Evolutionary conservation across 2,113 vertebrate species (phyloP).

Genomic region (Rhipidura dahli): DNA sequence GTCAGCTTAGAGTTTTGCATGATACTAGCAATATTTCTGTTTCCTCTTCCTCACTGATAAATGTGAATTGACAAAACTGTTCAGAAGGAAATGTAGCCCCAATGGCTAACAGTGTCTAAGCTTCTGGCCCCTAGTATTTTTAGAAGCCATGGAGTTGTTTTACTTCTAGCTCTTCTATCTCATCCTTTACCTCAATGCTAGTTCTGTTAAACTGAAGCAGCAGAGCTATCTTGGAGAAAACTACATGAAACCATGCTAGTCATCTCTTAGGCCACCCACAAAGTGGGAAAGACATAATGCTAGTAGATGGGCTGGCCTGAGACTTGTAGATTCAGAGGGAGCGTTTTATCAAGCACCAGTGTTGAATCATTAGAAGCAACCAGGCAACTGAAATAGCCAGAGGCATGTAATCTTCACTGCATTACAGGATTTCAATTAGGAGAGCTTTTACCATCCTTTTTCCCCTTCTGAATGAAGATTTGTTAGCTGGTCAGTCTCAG

Average conservation of each 20-base stretch:
- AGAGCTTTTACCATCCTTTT: background rate
- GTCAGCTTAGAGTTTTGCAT: background rate
- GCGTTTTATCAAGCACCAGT: background rate
- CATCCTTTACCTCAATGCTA: background rate
- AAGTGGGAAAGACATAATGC: background rate
- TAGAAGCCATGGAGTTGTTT: background rate
- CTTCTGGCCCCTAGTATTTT: background rate
- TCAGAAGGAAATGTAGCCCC: background rate
- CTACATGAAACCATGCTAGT: background rate
- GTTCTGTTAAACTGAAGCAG: background rate
- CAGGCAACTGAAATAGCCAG: slow-evolving; percentile 25
- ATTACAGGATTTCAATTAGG: background rate
- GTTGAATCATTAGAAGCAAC: background rate
- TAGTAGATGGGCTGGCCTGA: background rate
- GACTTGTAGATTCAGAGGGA: background rate
- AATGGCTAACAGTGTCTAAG: background rate
- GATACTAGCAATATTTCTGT: background rate
- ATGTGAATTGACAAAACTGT: background rate
- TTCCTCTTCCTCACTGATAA: background rate
- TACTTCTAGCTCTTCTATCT: background rate
- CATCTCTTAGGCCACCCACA: background rate
- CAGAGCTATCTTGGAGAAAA: background rate
- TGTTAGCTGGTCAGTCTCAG: background rate
- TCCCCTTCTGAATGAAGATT: background rate
- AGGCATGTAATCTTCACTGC: background rate